Evolutionary conservation across 2,797 vertebrate species (phyloP).

Genomic region (Pelobates cultripes): DNA sequence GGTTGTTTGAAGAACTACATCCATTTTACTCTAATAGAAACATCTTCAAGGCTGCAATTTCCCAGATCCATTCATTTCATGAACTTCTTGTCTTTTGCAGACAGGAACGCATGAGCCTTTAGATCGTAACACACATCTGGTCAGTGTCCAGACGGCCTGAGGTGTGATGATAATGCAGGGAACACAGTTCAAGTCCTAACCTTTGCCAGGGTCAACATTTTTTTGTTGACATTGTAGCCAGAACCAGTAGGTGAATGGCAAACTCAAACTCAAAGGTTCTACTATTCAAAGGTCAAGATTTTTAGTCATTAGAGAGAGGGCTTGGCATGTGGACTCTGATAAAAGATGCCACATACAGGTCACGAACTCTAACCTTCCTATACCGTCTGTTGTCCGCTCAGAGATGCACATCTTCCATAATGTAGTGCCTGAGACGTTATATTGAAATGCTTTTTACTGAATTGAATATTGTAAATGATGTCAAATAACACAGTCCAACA

Average conservation of each 20-base stretch:
- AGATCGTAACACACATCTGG: slow-evolving; percentile 25
- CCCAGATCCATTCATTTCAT: too few relatives aligned
- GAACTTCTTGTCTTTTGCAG: too few relatives aligned
- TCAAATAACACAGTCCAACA: too few relatives aligned
- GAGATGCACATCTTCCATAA: background rate
- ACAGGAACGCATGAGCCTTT: too few relatives aligned
- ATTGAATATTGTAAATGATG: too few relatives aligned
- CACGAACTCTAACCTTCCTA: slow-evolving; percentile 60
- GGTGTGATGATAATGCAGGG: slow-evolving; percentile 43
- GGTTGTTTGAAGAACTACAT: too few relatives aligned
- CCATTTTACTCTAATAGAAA: too few relatives aligned
- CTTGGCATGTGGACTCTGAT: slow-evolving; percentile 47
- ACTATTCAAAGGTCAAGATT: slow-evolving; percentile 64
- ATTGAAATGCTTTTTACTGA: background rate
- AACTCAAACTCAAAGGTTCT: slow-evolving; percentile 46
- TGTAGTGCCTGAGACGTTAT: background rate
- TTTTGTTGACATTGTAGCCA: slow-evolving; percentile 47
- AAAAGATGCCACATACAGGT: slow-evolving; percentile 60
- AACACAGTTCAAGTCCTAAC: slow-evolving; percentile 59
- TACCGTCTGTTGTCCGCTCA: background rate
- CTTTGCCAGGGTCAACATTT: slow-evolving; percentile 42
- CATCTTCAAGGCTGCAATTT: too few relatives aligned
- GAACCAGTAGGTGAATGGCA: slow-evolving; percentile 60
- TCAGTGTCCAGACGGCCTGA: slow-evolving; percentile 47
- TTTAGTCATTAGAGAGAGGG: slow-evolving; percentile 55